Evolutionary conservation across 2,888 invertebrate genomes (phyloP).

Genomic region (Limenitis camilla): DNA sequence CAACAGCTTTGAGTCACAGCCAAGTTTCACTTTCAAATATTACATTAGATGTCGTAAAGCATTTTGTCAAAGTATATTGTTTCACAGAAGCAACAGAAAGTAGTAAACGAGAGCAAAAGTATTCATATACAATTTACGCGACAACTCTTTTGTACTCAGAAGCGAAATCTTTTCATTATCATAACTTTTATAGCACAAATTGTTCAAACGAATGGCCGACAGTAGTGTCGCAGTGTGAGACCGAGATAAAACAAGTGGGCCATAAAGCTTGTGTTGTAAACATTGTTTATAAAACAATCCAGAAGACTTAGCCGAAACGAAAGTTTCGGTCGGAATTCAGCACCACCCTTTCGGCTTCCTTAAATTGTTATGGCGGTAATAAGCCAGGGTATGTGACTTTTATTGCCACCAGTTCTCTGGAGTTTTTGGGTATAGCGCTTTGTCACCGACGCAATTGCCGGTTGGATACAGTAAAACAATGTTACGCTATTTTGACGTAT

Average conservation of each 20-base stretch:
- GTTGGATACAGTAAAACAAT: slow-evolving; percentile 42
- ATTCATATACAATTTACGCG: slow-evolving; percentile 28
- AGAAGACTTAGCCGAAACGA: slow-evolving; percentile 58
- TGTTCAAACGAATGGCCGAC: slow-evolving; percentile 49
- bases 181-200: slow-evolving; percentile 37
- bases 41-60: slow-evolving; percentile 26
- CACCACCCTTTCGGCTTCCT: slow-evolving; percentile 70
- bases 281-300: slow-evolving; percentile 72
- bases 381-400: slow-evolving; percentile 70
- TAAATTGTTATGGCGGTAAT: slow-evolving; percentile 71
- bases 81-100: slow-evolving; percentile 27
- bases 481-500: slow-evolving; percentile 45
- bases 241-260: slow-evolving; percentile 61
- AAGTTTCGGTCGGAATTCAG: slow-evolving; percentile 64
- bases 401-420: slow-evolving; percentile 60
- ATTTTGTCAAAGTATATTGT: slow-evolving; percentile 25
- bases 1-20: slow-evolving; percentile 23
- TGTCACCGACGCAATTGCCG: slow-evolving; percentile 60
- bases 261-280: slow-evolving; percentile 68
- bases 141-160: slow-evolving; percentile 32
- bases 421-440: slow-evolving; percentile 54
- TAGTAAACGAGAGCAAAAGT: slow-evolving; percentile 51
- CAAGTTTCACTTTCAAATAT: slow-evolving; percentile 34
- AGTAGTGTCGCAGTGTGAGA: slow-evolving; percentile 55
- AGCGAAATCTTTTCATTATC: slow-evolving; percentile 46